These are phyloP conservation scores for Trogon melanurus DNA, from an alignment of 2,113 vertebrate genomes.

Conservation along the genomic window DNA sequence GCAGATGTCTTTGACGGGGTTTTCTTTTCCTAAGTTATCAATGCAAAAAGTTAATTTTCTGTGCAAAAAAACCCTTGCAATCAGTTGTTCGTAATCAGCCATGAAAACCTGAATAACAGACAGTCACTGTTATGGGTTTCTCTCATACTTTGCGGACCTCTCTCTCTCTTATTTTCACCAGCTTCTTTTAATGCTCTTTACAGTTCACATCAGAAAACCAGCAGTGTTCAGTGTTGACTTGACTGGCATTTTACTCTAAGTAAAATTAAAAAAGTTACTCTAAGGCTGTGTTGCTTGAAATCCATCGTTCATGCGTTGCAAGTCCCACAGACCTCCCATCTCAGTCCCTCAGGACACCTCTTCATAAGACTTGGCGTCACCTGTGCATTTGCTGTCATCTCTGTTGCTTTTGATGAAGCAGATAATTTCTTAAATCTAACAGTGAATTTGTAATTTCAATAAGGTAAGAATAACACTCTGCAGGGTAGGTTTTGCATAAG, in stretches of 20 bases:
- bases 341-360: not conserved
- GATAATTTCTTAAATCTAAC: not conserved
- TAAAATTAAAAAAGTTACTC: too few relatives aligned
- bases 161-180: not conserved
- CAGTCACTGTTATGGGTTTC: not conserved
- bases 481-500: not conserved
- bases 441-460: not conserved
- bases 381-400: not conserved
- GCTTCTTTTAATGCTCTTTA: not conserved
- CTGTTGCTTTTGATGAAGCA: not conserved
- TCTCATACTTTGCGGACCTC: accelerated
- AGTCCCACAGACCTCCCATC: not conserved
- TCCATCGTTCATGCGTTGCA: not conserved
- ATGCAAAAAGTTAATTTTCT: not conserved
- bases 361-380: not conserved
- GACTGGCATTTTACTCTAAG: not conserved
- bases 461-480: not conserved
- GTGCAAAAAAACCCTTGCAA: not conserved
- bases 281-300: not conserved
- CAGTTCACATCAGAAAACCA: not conserved
- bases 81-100: not conserved
- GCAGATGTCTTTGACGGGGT: not conserved
- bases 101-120: not conserved
- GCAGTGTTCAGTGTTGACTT: not conserved
- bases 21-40: not conserved